These are phyloP conservation scores for Notechis scutatus DNA, from an alignment of 2,113 vertebrate species.

Conservation along the genomic window DNA sequence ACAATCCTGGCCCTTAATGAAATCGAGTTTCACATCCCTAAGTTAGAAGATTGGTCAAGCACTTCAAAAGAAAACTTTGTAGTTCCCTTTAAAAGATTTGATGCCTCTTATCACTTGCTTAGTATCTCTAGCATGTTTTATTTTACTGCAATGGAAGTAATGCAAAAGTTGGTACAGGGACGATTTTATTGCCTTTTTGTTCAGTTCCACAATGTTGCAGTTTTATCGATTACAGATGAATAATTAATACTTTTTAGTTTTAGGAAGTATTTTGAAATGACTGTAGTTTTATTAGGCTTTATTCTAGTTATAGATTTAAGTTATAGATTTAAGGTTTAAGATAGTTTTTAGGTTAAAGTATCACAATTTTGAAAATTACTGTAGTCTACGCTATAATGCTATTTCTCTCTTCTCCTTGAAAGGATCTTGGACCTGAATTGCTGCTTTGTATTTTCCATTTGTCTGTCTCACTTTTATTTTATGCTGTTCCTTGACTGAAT, in stretches of 20 bases:
- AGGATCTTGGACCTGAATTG: not conserved
- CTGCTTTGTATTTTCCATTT: not conserved
- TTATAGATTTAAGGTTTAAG: not conserved
- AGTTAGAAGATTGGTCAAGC: not conserved
- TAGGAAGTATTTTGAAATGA: not conserved
- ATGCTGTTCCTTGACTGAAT: not conserved
- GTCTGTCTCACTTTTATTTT: not conserved
- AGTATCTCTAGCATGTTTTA: not conserved
- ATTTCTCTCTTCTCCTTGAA: not conserved
- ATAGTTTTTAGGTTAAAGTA: not conserved
- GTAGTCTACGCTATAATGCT: not conserved
- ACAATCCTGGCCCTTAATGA: no score
- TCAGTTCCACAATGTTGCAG: not conserved
- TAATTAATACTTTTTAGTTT: not conserved
- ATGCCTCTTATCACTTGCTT: not conserved
- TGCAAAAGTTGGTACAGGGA: not conserved
- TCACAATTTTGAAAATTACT: not conserved
- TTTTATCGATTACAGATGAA: not conserved
- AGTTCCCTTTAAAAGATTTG: not conserved
- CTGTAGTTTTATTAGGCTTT: not conserved
- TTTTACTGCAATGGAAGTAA: not conserved
- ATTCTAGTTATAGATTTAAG: not conserved
- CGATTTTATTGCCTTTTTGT: not conserved
- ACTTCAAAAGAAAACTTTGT: not conserved
- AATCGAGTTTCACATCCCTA: no score